Conservation (phyloP, 2,113 vertebrate genomes). For the Illadopsis cleaveri region DNA sequence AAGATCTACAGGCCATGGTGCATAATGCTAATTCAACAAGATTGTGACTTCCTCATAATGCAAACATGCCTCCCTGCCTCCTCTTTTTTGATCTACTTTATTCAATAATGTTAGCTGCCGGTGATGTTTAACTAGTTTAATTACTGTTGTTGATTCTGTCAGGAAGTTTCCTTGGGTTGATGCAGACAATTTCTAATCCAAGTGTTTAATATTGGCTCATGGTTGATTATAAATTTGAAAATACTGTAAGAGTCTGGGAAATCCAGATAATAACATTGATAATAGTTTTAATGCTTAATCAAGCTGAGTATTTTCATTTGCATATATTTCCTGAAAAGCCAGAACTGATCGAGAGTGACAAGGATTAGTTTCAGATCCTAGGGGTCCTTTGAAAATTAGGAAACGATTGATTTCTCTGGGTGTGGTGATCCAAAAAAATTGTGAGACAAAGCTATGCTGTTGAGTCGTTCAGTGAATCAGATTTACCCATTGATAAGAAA, state of each 20-base stretch:
- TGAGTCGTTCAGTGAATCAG: not conserved
- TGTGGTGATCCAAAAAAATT: not conserved
- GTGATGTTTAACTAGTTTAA: conserved; percentile 25
- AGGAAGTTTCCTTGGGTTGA: not conserved
- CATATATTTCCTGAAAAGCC: not conserved
- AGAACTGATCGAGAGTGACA: not conserved
- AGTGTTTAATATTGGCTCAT: not conserved
- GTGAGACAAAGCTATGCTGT: not conserved
- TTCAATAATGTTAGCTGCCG: not conserved
- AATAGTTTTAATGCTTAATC: not conserved
- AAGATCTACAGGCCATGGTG: not conserved
- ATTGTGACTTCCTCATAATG: not conserved
- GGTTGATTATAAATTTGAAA: conserved; percentile 2
- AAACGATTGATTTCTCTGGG: not conserved
- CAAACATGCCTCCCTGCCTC: not conserved
- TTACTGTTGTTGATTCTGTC: conserved; percentile 7
- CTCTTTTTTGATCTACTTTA: not conserved
- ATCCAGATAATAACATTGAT: conserved; percentile 15
- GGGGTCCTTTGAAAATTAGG: not conserved
- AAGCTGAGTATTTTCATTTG: conserved; percentile 3
- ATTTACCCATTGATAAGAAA: not conserved
- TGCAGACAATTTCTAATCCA: not conserved
- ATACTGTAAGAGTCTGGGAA: not conserved
- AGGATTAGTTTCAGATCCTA: not conserved
- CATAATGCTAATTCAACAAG: not conserved